Evolutionary conservation across 2,113 vertebrate species (phyloP), one percentile per base, ranked within the genome.

Genomic region (Telmatochromis bifrenatus): DNA sequence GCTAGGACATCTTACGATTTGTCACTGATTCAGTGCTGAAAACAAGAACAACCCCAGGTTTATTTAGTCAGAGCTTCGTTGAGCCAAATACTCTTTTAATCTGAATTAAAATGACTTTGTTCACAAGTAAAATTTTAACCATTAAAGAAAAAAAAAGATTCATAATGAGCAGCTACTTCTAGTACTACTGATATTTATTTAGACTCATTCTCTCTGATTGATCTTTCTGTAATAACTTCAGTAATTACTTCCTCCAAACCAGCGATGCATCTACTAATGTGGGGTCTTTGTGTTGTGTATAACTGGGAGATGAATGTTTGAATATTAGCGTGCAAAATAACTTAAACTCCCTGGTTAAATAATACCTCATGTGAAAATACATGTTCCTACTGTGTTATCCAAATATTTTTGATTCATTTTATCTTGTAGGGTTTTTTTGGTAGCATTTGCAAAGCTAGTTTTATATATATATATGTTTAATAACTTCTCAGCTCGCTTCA

Each of bases 381-480:
- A 4, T 23, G 35, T 70, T 70, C 37, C 65, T 42, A 26, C n/a
- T 70, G 65, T 42, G 37, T 26, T 26, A 42, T 70, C n/a, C 19
- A 39, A 39, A 23, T 42, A 9, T 70, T 68, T 68, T 39, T 39
- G 7, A 21, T 39, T 70, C 3, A 42, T 42, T 70, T 70, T 39
- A 0, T 70, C 13, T 23, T 23, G 2, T 70, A 15, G n/a, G 1
- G 5, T 3, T 42, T 70, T 7, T 70, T 70, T 70, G n/a, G n/a
- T 45, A 42, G 68, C 68, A 45, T 73, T 73, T 73, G 5, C 65
- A 42, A 23, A 0, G 19, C 0, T 68, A 39, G 7, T 14, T 12
- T 4, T 19, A 33, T 60, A 33, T 60, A 54, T 17, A 60, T 19
- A 35, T n/a, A 5, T n/a, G 2, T 62, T 37, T 37, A 9, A 37